These are phyloP conservation scores for Uloborus plumipes DNA, from an alignment of 2,888 invertebrate species.

Conservation along the genomic window DNA sequence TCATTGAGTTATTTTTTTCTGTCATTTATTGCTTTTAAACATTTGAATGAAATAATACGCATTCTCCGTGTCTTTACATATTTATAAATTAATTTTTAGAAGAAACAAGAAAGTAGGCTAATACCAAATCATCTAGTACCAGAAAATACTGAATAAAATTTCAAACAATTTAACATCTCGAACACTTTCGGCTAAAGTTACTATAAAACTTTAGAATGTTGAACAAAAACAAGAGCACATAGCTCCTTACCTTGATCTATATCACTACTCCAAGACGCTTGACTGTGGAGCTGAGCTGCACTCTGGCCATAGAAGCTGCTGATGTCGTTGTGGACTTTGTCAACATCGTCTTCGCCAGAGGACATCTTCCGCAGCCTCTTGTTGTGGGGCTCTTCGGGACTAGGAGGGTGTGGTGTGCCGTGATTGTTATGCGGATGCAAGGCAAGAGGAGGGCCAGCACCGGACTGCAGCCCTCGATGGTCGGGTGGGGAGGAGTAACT, in stretches of 20 bases:
- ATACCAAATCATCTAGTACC: too few relatives aligned
- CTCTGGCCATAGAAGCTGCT: conserved; percentile 74
- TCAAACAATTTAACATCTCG: too few relatives aligned
- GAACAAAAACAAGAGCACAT: too few relatives aligned
- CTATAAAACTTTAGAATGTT: too few relatives aligned
- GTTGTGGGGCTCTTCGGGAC: conserved; percentile 72
- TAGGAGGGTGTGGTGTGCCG: conserved; percentile 70
- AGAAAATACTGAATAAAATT: too few relatives aligned
- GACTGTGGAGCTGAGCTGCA: conserved; percentile 73
- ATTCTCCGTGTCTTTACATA: too few relatives aligned
- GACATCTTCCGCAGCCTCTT: conserved; percentile 75
- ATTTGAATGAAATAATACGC: too few relatives aligned
- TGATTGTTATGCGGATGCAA: conserved; percentile 50
- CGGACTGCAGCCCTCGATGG: conserved; percentile 50
- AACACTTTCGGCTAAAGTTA: too few relatives aligned
- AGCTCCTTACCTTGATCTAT: conserved; percentile 72
- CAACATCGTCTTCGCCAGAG: conserved; percentile 75
- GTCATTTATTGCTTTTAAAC: too few relatives aligned
- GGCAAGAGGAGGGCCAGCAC: conserved; percentile 29
- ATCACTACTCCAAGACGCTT: conserved; percentile 74
- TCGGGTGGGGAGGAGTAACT: conserved; percentile 81
- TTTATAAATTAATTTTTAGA: too few relatives aligned
- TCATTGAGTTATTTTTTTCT: too few relatives aligned
- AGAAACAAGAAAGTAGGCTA: too few relatives aligned
- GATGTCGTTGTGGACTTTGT: conserved; percentile 68